phyloP scores from a whole-genome alignment of 1,140 invertebrate species.

The Saccostrea cuccullata region DNA sequence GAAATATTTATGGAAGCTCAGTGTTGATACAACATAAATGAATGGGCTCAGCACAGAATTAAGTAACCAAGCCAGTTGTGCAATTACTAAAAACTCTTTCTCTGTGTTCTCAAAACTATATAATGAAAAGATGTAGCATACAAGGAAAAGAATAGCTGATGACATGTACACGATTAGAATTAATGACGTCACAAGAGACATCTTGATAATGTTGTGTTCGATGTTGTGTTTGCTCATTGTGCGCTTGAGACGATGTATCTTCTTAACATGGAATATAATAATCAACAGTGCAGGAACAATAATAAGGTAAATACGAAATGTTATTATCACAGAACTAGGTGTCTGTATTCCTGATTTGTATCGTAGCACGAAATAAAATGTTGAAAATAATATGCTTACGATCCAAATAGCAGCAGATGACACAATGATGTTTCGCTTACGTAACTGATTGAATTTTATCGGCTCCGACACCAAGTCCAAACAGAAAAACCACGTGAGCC shows the following conservation, averaged over 20 bases:
- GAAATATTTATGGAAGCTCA: not conserved
- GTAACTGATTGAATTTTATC: not conserved
- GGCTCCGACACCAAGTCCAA: conserved; percentile 11
- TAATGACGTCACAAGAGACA: not conserved
- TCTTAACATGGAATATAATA: conserved; percentile 4
- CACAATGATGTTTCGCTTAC: not conserved
- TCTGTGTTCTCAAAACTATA: not conserved
- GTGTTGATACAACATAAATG: not conserved
- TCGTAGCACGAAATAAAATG: not conserved
- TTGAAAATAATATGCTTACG: not conserved
- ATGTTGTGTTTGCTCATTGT: not conserved
- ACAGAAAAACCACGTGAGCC: not conserved
- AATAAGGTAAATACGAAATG: not conserved
- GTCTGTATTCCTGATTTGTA: not conserved
- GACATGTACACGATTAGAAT: not conserved
- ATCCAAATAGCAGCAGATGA: not conserved
- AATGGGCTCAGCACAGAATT: not conserved
- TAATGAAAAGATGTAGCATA: conserved; percentile 6
- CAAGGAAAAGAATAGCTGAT: not conserved
- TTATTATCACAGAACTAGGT: not conserved
- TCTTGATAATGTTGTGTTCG: not conserved
- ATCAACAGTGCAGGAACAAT: not conserved
- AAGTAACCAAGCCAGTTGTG: not conserved
- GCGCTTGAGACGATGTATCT: conserved; percentile 12
- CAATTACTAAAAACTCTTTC: not conserved